Base-by-base conservation (phyloP, 2,888 invertebrate genomes). In the Carabus problematicus region DNA sequence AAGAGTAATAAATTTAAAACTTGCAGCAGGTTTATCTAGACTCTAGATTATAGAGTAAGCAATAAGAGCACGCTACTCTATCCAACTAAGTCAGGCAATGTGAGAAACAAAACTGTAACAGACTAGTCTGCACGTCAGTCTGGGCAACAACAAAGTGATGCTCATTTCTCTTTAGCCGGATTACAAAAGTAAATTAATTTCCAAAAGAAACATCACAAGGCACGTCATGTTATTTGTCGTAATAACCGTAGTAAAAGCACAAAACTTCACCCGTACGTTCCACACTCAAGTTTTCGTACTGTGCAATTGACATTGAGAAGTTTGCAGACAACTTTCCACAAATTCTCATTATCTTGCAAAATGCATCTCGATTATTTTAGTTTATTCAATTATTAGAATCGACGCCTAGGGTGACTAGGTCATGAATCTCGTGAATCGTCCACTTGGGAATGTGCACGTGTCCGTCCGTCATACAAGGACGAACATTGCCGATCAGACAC, bases 371-470 rank as follows among this genome's bases (percentile, higher is more conserved):
- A 52, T 40, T 39, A 43, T 64, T 64, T 64, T 29, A 12, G 39
- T 56, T 64, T 58, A 47, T 64, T 56, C 56, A 64, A 64, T 66
- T 66, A 59, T 58, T 45, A 66, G 55, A 66, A 66, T 58, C 55
- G 56, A 3, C 55, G 18, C 19, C 45, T 1, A 11, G 64, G 64
- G 54, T 19, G n/a, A 11, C 39, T 3, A 29, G 39, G 56, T 29
- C 11, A 18, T 56, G 29, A 29, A 29, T 29, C 29, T 18, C 9
- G 19, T 16, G 52, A 19, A 16, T 12, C 14, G 52, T 4, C 52
- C 52, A 16, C 52, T 18, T 52, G 52, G 52, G 52, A 52, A 8
- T 52, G n/a, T 16, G 52, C 52, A 52, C 14, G 49, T 18, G 49
- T n/a, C 14, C 14, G 49, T 14, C 49, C 12, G 29, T 29, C 29